Evolutionary conservation across 2,113 vertebrate species (phyloP).

Genomic region (Phalacrocorax brasilianus): DNA sequence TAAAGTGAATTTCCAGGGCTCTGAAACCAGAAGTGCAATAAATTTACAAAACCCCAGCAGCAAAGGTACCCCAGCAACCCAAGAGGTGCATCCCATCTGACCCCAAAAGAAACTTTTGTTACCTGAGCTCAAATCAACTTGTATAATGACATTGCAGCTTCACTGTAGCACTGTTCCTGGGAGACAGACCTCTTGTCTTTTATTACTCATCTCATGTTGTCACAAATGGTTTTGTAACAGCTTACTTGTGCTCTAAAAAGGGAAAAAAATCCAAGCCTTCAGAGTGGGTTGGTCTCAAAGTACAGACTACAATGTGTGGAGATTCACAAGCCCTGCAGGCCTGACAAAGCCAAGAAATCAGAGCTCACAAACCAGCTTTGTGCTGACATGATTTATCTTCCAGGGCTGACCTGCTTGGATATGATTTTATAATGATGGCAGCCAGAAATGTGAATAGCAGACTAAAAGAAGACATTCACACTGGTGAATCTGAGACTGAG

Average conservation of each 20-base stretch:
- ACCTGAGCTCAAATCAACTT: neutral
- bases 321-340: conserved; percentile 1
- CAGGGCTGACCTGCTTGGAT: neutral
- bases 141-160: neutral
- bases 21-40: neutral
- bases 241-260: conserved; percentile 10
- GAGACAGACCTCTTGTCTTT: neutral
- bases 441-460: neutral
- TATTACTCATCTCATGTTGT: neutral
- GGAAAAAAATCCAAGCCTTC: neutral
- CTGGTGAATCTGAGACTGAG: neutral
- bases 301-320: neutral
- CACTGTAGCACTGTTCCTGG: neutral
- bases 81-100: neutral
- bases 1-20: neutral
- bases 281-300: neutral
- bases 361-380: neutral
- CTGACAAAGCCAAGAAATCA: conserved; percentile 32
- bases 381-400: conserved; percentile 29
- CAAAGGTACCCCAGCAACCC: neutral
- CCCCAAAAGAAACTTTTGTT: neutral
- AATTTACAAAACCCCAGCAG: neutral
- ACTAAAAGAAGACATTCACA: neutral
- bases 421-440: conserved; percentile 24
- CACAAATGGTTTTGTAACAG: neutral